Evolutionary conservation across 2,113 vertebrate genomes (phyloP), one percentile per base, ranked within the genome.

Genomic region (Myodes glareolus): DNA sequence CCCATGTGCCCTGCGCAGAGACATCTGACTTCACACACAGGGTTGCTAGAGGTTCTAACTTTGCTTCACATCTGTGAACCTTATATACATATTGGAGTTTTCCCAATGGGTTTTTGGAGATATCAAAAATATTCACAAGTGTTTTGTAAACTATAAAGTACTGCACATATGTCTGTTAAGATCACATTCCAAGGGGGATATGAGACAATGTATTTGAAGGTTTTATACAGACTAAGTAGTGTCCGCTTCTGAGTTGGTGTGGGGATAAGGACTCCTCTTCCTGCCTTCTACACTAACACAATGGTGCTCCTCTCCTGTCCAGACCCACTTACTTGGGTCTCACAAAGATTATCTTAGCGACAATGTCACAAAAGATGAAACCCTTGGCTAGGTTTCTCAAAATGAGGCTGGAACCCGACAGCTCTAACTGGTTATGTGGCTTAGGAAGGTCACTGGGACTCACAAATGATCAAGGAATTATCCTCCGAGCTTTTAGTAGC

Each of bases 141-240:
- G 7, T 52, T 96, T 77, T 63, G 3, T 58, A 92, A 93, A 92
- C 39, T 58, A n/a, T 39, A 67, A 97, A 94, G 45, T 52, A 88
- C 23, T 36, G 9, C n/a, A 4, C 7, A 92, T 82, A 4, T 14
- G 2, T 89, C 58, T 86, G 25, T 42, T 96, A 78, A 84, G 77
- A 76, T 76, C 31, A 68, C 17, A 72, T 27, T 91, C 67, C 27
- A 52, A 76, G n/a, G 31, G 16, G 5, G 65, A 95, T 19, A 58
- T 7, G 58, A 58, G 58, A 58, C 19, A 81, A 87, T 72, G 31
- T 88, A 23, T 68, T 75, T 90, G 63, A 89, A 96, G 70, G 55
- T 14, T 90, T 14, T 67, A 4, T 47, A 27, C 94, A 76, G 90
- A 88, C 42, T 75, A 52, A 55, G 36, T n/a, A 68, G 27, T 81